Conservation (phyloP, 1,140 invertebrate species). For the Sweltsa coloradensis region DNA sequence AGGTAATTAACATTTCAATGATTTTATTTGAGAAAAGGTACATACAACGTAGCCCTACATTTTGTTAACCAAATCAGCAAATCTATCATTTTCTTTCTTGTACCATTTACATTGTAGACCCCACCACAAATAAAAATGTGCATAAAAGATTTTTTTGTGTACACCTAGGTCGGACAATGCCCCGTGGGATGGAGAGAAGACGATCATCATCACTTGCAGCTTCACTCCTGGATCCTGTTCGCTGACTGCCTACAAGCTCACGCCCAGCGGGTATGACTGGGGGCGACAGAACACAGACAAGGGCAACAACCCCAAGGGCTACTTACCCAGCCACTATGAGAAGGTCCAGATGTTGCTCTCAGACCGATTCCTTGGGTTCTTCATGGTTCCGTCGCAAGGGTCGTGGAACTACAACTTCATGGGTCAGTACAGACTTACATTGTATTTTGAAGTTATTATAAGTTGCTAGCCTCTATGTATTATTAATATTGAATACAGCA, state of each 20-base stretch:
- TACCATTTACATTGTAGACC: too few relatives aligned
- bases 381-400: conserved; percentile 94
- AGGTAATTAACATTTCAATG: too few relatives aligned
- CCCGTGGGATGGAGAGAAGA: conserved; percentile 98
- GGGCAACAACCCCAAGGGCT: conserved; percentile 99
- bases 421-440: too few relatives aligned
- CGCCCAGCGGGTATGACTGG: conserved; percentile 97
- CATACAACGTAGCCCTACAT: too few relatives aligned
- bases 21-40: too few relatives aligned
- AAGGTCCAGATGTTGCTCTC: conserved; percentile 99
- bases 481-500: too few relatives aligned
- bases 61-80: too few relatives aligned
- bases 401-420: conserved; percentile 99
- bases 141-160: too few relatives aligned
- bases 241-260: conserved; percentile 94
- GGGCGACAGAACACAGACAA: conserved; percentile 95
- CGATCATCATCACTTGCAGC: conserved; percentile 96
- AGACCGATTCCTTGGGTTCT: conserved; percentile 96
- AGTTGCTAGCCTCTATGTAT: too few relatives aligned
- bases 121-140: too few relatives aligned
- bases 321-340: conserved; percentile 96
- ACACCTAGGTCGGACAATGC: conserved; percentile 90
- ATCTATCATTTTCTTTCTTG: too few relatives aligned
- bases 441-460: too few relatives aligned
- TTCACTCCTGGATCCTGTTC: conserved; percentile 98